A percentile compares a stretch with the other conserved stretches of the same genome.
phyloP scores from a whole-genome alignment of 1,140 invertebrate genomes.

The Argopecten irradians region DNA sequence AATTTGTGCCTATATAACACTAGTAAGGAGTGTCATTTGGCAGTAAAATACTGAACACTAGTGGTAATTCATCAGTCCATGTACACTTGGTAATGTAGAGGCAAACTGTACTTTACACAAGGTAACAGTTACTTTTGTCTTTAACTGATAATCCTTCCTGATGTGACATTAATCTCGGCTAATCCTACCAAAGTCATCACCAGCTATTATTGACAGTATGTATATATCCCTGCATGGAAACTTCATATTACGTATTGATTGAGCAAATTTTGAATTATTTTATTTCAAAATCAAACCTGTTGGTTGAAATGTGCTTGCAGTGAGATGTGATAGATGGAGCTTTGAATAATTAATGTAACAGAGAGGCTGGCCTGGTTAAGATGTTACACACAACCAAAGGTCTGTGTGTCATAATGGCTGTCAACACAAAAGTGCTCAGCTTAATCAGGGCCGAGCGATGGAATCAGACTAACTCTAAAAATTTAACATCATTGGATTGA shows the following conservation, averaged over 20 bases:
- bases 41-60: background rate
- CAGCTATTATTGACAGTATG: background rate
- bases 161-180: background rate
- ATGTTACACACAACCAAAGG: too few relatives aligned
- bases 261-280: background rate
- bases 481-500: too few relatives aligned
- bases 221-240: background rate
- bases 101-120: background rate
- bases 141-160: background rate
- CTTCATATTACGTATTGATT: background rate
- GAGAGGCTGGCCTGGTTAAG: background rate
- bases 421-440: too few relatives aligned
- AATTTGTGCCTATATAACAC: too few relatives aligned
- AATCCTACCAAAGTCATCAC: background rate
- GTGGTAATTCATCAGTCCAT: background rate
- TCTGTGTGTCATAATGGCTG: too few relatives aligned
- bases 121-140: slow-evolving; percentile 16
- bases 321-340: background rate
- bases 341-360: background rate
- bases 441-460: too few relatives aligned
- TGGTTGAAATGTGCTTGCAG: background rate
- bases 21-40: background rate
- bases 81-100: background rate
- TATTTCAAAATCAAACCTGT: slow-evolving; percentile 13
- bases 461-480: too few relatives aligned